Conservation (phyloP, 2,797 vertebrate genomes). For the Gila robusta region DNA sequence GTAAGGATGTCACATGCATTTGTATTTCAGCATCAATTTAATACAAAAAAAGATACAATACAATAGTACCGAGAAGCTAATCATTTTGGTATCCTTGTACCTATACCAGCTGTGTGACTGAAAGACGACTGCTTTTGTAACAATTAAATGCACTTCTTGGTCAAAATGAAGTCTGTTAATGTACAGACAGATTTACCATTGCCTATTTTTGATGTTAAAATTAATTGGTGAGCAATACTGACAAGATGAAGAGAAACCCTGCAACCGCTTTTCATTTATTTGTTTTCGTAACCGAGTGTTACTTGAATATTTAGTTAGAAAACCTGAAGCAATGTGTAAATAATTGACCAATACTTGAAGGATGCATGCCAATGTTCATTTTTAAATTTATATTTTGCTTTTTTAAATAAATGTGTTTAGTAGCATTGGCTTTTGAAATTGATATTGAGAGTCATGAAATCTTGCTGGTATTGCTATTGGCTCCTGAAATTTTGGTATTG, state of each 20-base stretch:
- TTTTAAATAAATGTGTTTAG: not conserved
- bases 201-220: not conserved
- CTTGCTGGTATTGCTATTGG: not conserved
- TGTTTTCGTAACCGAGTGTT: not conserved
- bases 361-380: not conserved
- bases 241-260: not conserved
- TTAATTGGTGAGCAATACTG: not conserved
- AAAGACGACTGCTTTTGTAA: not conserved
- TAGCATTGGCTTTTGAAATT: not conserved
- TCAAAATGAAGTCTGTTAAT: not conserved
- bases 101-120: not conserved
- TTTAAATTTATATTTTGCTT: not conserved
- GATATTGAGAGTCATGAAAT: not conserved
- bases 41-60: not conserved
- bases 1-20: not conserved
- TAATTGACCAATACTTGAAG: not conserved
- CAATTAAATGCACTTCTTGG: not conserved
- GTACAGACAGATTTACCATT: not conserved
- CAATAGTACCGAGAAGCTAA: not conserved
- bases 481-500: not conserved
- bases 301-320: not conserved
- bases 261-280: not conserved
- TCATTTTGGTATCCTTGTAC: not conserved
- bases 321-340: not conserved
- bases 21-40: not conserved